These are phyloP conservation scores for Sphaerophoria rueppellii DNA, from an alignment of 2,888 invertebrate species.

Conservation along the genomic window DNA sequence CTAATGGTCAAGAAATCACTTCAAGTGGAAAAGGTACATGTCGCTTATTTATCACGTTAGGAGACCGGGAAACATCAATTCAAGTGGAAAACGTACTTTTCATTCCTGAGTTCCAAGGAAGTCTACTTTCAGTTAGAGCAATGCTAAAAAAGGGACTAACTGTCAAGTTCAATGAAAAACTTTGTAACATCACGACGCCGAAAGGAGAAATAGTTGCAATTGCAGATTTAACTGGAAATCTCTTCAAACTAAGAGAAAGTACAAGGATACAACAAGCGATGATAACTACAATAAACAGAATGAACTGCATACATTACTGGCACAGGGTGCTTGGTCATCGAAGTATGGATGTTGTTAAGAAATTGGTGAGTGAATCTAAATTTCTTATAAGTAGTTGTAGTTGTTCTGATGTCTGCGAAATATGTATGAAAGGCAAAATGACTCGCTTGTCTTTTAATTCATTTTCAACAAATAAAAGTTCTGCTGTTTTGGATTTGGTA, in stretches of 20 bases:
- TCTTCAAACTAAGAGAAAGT: neutral
- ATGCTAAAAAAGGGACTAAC: neutral
- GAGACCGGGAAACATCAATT: too few species aligned
- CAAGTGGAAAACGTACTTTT: conserved; percentile 6
- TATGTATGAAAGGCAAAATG: conserved; percentile 18
- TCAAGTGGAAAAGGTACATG: too few species aligned
- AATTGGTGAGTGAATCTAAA: neutral
- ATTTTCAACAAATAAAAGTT: neutral
- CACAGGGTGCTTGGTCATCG: too few species aligned
- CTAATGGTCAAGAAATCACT: too few species aligned
- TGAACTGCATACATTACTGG: too few species aligned
- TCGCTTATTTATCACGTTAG: too few species aligned
- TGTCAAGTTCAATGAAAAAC: neutral
- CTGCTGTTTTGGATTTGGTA: neutral
- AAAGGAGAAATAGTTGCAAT: neutral
- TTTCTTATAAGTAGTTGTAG: conserved; percentile 4
- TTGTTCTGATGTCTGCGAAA: conserved; percentile 19
- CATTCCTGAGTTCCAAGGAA: conserved; percentile 5
- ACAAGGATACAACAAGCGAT: too few species aligned
- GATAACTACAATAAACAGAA: too few species aligned
- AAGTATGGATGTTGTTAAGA: too few species aligned
- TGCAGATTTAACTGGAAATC: conserved; percentile 18
- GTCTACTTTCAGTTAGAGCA: conserved; percentile 15
- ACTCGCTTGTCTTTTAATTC: conserved; percentile 12
- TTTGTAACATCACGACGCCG: neutral